phyloP scores from a whole-genome alignment of 1,140 invertebrate species.

The Pristionchus pacificus region DNA sequence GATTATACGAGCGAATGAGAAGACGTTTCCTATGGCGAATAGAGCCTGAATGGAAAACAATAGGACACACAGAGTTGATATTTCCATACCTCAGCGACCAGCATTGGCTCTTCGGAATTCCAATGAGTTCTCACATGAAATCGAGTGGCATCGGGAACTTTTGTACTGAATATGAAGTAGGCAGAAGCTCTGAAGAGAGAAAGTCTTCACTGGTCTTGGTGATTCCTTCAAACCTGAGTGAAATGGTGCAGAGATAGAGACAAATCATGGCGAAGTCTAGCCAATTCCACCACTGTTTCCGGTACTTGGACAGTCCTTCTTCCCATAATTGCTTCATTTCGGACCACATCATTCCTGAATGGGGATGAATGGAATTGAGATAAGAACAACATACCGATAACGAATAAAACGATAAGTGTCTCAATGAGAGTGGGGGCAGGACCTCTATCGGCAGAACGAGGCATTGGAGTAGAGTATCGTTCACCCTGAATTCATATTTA shows the following conservation, averaged over 20 bases:
- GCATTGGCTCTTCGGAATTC: constrained; percentile 55
- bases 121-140: constrained; percentile 47
- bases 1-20: constrained; percentile 60
- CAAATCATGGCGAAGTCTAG: constrained; percentile 80
- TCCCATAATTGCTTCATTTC: constrained; percentile 82
- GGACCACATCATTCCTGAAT: constrained; percentile 77
- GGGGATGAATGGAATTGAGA: neutral
- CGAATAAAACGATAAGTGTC: constrained; percentile 74
- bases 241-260: constrained; percentile 62
- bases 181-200: constrained; percentile 30
- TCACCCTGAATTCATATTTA: constrained; percentile 56
- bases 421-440: constrained; percentile 79
- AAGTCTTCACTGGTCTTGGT: constrained; percentile 5
- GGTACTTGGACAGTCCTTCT: constrained; percentile 80
- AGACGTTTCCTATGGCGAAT: constrained; percentile 58
- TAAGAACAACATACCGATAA: constrained; percentile 66
- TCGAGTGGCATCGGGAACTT: constrained; percentile 34
- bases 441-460: constrained; percentile 69
- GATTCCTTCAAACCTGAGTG: constrained; percentile 51
- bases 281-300: constrained; percentile 91
- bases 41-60: constrained; percentile 30
- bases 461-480: constrained; percentile 32
- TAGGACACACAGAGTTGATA: neutral
- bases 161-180: constrained; percentile 42
- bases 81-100: constrained; percentile 45